These are phyloP conservation scores for Myrmophylax atrothorax DNA, from an alignment of 2,113 vertebrate genomes.

Conservation along the genomic window DNA sequence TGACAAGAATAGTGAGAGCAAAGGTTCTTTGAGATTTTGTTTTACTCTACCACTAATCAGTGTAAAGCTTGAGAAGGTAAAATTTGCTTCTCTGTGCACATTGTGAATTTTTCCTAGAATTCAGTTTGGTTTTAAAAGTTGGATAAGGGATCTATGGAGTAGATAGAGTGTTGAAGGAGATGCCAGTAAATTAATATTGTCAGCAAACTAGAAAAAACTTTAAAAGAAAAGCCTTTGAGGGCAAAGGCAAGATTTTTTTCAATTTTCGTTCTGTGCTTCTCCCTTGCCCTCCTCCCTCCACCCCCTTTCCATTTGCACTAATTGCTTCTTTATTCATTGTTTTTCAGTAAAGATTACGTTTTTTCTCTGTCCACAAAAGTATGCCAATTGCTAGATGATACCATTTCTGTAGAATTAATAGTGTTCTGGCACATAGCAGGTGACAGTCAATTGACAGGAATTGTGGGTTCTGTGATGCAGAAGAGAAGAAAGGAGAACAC, in stretches of 20 bases:
- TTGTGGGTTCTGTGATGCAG: neutral
- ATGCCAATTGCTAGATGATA: neutral
- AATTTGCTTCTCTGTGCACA: conserved; percentile 54
- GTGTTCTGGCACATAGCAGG: neutral
- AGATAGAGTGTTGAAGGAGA: conserved; percentile 59
- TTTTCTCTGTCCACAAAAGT: neutral
- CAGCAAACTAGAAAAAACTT: conserved; percentile 67
- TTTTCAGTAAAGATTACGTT: neutral
- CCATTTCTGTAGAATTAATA: neutral
- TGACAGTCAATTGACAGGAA: neutral
- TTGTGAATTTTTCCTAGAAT: conserved; percentile 60
- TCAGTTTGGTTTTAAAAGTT: conserved; percentile 61
- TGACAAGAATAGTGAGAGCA: conserved; percentile 4
- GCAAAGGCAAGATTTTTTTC: conserved; percentile 35
- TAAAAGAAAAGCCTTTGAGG: conserved; percentile 38
- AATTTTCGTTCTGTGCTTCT: neutral
- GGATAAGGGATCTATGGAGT: conserved; percentile 31
- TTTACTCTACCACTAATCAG: conserved; percentile 31
- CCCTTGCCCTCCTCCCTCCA: neutral
- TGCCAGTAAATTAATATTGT: conserved; percentile 46
- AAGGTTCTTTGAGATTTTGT: conserved; percentile 49
- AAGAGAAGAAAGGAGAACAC: neutral
- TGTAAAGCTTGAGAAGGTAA: conserved; percentile 55
- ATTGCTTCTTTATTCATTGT: neutral
- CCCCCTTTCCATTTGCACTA: neutral